Base-by-base conservation (phyloP, 2,888 invertebrate species). In the Apotomis turbidana region DNA sequence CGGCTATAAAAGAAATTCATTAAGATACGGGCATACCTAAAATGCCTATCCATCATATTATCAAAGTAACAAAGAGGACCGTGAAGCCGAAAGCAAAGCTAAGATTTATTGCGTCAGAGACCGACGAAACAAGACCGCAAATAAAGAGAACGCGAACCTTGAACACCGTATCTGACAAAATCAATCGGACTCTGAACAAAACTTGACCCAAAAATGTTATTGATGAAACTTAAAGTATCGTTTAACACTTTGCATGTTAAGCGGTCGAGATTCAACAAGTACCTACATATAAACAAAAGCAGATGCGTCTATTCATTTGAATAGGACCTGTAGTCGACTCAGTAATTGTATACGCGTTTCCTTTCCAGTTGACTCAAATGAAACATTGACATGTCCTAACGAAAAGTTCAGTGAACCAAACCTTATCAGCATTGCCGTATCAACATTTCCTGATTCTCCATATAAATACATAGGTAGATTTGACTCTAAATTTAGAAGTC, bases 91-190 rank as follows among this genome's bases (percentile, higher is more conserved):
- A 88, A 90, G 87, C 87, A 87, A 87, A 89, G 80, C 85, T 81
- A 86, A 91, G 87, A 91, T 88, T 88, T 88, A 90, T 92, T 91
- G 91, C 91, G 87, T 87, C 90, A 91, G 90, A 91, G 92, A 88
- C 89, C 91, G 86, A 85, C 90, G 87, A 90, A 92, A 92, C 90
- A 84, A 91, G 90, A 92, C 90, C 89, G 91, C 92, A 90, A 91
- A 91, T 91, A 93, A 93, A 92, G 93, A 93, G 92, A 93, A 90
- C 89, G 90, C 87, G 85, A 85, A 91, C 93, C 93, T 93, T 93
- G 93, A 92, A 86, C 85, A 85, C 85, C 82, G 88, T 91, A 91
- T 92, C 93, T 91, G 91, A 91, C 91, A 91, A 93, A 93, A 93
- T 93, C 92, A 90, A 93, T 92, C 92, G 90, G 89, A 87, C 88